Evolutionary conservation across 1,140 invertebrate species (phyloP), one percentile per base, ranked within the genome.

Genomic region (Drosophila miranda): DNA sequence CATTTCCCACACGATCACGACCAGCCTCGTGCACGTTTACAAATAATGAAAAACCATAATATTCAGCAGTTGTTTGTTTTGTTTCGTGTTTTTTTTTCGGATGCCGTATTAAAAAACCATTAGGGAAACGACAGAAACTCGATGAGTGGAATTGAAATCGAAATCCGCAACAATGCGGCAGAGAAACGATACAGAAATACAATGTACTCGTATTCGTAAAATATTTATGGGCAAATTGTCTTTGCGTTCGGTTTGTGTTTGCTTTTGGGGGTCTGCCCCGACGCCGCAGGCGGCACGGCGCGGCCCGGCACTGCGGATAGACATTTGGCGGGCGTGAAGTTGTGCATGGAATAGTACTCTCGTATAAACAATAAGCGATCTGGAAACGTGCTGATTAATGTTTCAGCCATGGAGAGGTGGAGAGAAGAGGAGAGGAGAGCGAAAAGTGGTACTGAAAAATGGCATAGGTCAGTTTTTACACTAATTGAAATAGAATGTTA

Each of bases 401-500:
- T 59, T 74, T 30, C 59, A 45, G 30, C 23, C 51, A 46, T 34
- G 52, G 26, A 63, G 16, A 1, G 16, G 16, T 16, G 41, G 50
- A 53, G 60, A 52, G 45, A 43, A 34, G 5, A 34, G 5, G 23
- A 26, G 4, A 26, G 4, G 4, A 26, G 23, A 26, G 23, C 23
- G 42, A 49, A 28, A 41, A 41, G 44, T 14, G 8, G 41, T 28
- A 44, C n/a, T 43, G 51, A 56, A 84, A 86, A 86, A 87, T 84
- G 81, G 63, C 81, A 84, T 84, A 84, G 81, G 81, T 84, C 81
- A 84, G 81, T 84, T 38, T 38, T 13, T 81, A 84, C 77, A 75
- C 81, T 84, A 84, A 84, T 84, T 84, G 81, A 86, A 84, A 84
- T 84, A 84, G 81, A 84, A 84, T 84, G 81, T 78, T 81, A 38